These are phyloP conservation scores for Labia minor DNA, from an alignment of 2,888 invertebrate genomes.

Conservation along the genomic window DNA sequence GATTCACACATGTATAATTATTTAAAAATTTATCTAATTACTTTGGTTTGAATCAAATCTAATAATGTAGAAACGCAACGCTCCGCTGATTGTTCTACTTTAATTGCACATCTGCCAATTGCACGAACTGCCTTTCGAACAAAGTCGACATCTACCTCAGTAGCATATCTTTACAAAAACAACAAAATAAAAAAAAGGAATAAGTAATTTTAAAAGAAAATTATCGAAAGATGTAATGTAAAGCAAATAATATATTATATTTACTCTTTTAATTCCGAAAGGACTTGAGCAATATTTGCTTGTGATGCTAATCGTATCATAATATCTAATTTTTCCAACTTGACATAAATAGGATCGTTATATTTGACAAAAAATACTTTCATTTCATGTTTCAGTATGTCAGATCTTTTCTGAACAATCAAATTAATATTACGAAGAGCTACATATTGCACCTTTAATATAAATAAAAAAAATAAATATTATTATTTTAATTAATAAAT, in stretches of 20 bases:
- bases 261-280: slow-evolving; percentile 92
- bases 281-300: slow-evolving; percentile 93
- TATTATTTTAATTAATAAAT: neutral
- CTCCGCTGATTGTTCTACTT: slow-evolving; percentile 95
- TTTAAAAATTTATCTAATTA: slow-evolving; percentile 30
- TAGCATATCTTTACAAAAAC: slow-evolving; percentile 55
- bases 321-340: slow-evolving; percentile 95
- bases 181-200: neutral
- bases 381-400: slow-evolving; percentile 99
- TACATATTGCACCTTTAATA: slow-evolving; percentile 96
- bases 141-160: slow-evolving; percentile 99
- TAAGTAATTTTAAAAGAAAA: neutral
- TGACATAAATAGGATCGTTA: slow-evolving; percentile 99
- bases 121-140: slow-evolving; percentile 97
- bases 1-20: neutral
- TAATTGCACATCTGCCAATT: slow-evolving; percentile 97
- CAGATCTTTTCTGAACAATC: slow-evolving; percentile 97
- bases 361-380: slow-evolving; percentile 99
- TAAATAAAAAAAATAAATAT: slow-evolving; percentile 22
- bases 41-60: slow-evolving; percentile 98
- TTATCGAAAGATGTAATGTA: neutral
- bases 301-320: slow-evolving; percentile 98
- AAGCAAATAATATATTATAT: too few species aligned
- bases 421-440: slow-evolving; percentile 96
- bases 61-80: slow-evolving; percentile 94